Evolutionary conservation across 2,888 invertebrate genomes (phyloP).

Genomic region (Pyrrhosoma nymphula): DNA sequence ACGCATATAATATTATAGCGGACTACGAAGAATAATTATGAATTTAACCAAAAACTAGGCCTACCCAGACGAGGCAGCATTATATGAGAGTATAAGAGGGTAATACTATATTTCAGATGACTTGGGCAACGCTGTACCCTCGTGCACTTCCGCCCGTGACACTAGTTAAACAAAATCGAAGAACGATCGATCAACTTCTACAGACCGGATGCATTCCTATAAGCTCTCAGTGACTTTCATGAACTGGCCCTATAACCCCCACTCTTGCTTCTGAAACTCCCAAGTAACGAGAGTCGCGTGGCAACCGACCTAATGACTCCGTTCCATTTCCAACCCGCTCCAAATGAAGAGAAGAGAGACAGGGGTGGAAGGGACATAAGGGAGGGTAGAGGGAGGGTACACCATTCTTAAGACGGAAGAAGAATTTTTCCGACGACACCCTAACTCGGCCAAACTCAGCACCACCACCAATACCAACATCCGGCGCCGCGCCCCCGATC

Average conservation of each 20-base stretch:
- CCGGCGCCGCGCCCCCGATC: background rate
- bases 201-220: background rate
- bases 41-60: too few relatives aligned
- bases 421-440: slow-evolving; percentile 56
- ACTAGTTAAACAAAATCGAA: background rate
- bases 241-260: background rate
- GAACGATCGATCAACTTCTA: background rate
- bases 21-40: too few relatives aligned
- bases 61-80: too few relatives aligned
- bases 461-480: background rate
- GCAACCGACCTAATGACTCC: slow-evolving; percentile 61
- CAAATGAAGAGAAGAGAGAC: background rate
- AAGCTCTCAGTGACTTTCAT: background rate
- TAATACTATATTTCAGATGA: background rate
- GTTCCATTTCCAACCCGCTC: slow-evolving; percentile 55
- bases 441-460: slow-evolving; percentile 54
- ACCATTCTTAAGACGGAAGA: slow-evolving; percentile 6
- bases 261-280: background rate
- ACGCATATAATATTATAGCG: too few relatives aligned
- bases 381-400: background rate
- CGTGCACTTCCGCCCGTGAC: background rate
- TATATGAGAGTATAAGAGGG: too few relatives aligned
- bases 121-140: background rate
- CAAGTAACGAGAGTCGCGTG: background rate
- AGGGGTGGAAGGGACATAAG: background rate